phyloP scores from a whole-genome alignment of 2,113 vertebrate genomes.

The Alouatta palliata region DNA sequence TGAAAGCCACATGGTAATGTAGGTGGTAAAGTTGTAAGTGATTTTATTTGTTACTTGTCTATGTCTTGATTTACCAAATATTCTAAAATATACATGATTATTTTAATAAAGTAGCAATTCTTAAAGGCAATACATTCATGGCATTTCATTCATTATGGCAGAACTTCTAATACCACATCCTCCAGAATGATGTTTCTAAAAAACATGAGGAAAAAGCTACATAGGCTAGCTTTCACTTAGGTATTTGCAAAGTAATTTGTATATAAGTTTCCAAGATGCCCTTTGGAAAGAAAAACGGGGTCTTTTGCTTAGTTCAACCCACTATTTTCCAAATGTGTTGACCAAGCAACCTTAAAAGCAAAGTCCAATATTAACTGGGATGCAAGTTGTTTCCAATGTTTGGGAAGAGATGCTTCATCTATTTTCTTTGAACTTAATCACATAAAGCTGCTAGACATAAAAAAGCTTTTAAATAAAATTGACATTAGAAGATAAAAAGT shows the following conservation, averaged over 20 bases:
- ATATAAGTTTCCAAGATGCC: not conserved
- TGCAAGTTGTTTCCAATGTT: not conserved
- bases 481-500: not conserved
- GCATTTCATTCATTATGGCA: not conserved
- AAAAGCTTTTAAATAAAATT: not conserved
- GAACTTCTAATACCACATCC: not conserved
- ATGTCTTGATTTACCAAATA: not conserved
- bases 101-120: not conserved
- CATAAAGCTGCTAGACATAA: not conserved
- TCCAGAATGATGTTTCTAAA: not conserved
- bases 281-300: not conserved
- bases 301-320: not conserved
- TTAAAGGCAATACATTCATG: not conserved
- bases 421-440: not conserved
- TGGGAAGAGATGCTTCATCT: not conserved
- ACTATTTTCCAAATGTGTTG: not conserved
- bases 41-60: not conserved
- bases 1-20: not conserved
- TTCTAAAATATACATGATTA: not conserved
- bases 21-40: not conserved
- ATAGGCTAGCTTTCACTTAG: not conserved
- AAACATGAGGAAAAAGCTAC: not conserved
- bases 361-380: not conserved
- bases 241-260: not conserved
- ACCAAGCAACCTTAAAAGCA: constrained; percentile 6